Evolutionary conservation across 2,797 vertebrate genomes (phyloP).

Genomic region (Sebastiscus albofasciatus): DNA sequence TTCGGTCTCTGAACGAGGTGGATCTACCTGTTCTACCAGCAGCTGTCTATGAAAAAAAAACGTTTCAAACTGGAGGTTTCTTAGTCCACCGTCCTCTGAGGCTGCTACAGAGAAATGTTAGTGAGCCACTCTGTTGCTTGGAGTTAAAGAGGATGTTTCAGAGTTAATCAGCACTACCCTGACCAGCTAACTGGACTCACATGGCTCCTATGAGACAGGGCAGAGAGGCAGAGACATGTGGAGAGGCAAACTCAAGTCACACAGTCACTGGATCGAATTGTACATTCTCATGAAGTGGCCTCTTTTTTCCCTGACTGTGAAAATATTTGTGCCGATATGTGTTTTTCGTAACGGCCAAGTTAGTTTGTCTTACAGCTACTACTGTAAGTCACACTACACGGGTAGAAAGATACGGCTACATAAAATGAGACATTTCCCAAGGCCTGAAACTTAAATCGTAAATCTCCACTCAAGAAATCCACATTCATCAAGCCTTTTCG

Average conservation of each 20-base stretch:
- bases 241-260: constrained; percentile 45
- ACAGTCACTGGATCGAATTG: constrained; percentile 47
- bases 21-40: background rate
- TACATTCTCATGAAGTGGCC: constrained; percentile 45
- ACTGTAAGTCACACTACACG: background rate
- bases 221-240: constrained; percentile 32
- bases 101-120: constrained; percentile 16
- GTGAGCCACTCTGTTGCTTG: constrained; percentile 19
- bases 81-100: constrained; percentile 13
- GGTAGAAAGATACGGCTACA: background rate
- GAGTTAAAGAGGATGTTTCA: constrained; percentile 67
- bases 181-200: constrained; percentile 82
- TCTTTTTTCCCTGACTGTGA: constrained; percentile 18
- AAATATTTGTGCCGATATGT: background rate
- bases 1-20: background rate
- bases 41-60: background rate
- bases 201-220: constrained; percentile 68
- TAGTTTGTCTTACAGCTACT: background rate
- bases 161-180: constrained; percentile 74
- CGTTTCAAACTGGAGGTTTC: background rate
- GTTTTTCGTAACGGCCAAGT: background rate
- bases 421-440: background rate
- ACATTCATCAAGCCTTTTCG: background rate
- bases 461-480: background rate
- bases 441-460: no score